Percentiles rank a stretch among this genome's conserved stretches.
phyloP scores from a whole-genome alignment of 2,888 invertebrate species.

The Ectemnius continuus region DNA sequence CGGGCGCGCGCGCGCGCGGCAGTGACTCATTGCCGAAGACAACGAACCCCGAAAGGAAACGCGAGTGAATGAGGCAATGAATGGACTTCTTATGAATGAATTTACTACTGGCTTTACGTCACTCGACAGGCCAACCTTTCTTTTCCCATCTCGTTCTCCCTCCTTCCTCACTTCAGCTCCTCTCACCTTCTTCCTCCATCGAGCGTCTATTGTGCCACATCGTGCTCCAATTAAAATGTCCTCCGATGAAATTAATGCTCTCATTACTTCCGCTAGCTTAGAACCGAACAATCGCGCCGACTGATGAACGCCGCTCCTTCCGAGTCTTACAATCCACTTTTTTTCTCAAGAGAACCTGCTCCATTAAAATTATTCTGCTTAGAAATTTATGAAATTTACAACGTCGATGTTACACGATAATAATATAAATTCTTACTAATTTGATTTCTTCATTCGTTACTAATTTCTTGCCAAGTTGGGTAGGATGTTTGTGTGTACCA shows the following conservation, averaged over 20 bases:
- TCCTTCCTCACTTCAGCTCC: conserved; percentile 14
- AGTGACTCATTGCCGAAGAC: conserved; percentile 68
- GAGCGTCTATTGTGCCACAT: conserved; percentile 7
- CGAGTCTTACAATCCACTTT: too few species aligned
- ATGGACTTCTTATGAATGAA: conserved; percentile 68
- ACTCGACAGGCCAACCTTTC: conserved; percentile 18
- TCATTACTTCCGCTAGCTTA: neutral
- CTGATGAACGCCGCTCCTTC: neutral
- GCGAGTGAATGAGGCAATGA: conserved; percentile 67
- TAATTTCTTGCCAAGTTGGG: too few species aligned
- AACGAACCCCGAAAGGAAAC: conserved; percentile 68
- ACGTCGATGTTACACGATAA: too few species aligned
- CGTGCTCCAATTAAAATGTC: neutral
- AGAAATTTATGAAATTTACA: too few species aligned
- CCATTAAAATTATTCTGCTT: too few species aligned
- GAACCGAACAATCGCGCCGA: too few species aligned
- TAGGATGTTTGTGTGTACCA: too few species aligned
- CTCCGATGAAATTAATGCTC: neutral
- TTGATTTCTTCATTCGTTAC: too few species aligned
- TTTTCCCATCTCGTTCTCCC: conserved; percentile 31
- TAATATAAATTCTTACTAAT: too few species aligned
- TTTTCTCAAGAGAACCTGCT: too few species aligned
- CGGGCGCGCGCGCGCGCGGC: conserved; percentile 33
- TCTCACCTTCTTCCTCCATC: conserved; percentile 35
- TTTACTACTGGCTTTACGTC: conserved; percentile 61